Conservation (phyloP, 92 coral and sea anemone genomes). For the Actinernus sp. region DNA sequence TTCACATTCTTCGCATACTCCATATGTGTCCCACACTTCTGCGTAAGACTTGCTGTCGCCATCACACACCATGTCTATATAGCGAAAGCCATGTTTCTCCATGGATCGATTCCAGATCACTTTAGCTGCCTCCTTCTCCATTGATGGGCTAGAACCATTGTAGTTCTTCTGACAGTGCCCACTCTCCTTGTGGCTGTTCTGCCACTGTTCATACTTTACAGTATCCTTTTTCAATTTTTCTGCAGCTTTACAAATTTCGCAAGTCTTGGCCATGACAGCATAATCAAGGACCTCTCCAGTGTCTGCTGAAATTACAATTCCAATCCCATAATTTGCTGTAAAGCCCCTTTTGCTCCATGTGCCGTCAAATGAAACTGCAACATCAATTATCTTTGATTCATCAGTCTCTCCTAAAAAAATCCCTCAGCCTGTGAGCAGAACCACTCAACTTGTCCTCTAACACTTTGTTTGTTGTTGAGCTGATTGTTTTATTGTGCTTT, state of each 20-base stretch:
- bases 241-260: slow-evolving; percentile 32
- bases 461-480: slow-evolving; percentile 14
- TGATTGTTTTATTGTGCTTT: slow-evolving; percentile 25
- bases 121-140: slow-evolving; percentile 60
- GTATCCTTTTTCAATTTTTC: slow-evolving; percentile 17
- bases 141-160: slow-evolving; percentile 45
- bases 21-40: slow-evolving; percentile 48
- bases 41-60: slow-evolving; percentile 64
- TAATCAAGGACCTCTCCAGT: slow-evolving; percentile 55
- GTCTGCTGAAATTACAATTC: slow-evolving; percentile 50
- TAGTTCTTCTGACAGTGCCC: slow-evolving; percentile 28
- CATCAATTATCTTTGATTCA: slow-evolving; percentile 2
- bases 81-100: slow-evolving; percentile 9
- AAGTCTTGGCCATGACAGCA: slow-evolving; percentile 40
- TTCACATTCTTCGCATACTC: slow-evolving; percentile 44
- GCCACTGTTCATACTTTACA: slow-evolving; percentile 30
- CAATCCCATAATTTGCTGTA: slow-evolving; percentile 53
- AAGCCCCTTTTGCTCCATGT: slow-evolving; percentile 54
- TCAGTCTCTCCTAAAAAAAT: neutral
- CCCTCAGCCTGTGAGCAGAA: slow-evolving; percentile 25
- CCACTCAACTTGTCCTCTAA: slow-evolving; percentile 11
- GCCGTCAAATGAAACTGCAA: slow-evolving; percentile 49
- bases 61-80: slow-evolving; percentile 52
- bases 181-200: slow-evolving; percentile 12
- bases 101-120: slow-evolving; percentile 37